Conservation (phyloP, 2,888 invertebrate species). For the Pyralis farinalis region DNA sequence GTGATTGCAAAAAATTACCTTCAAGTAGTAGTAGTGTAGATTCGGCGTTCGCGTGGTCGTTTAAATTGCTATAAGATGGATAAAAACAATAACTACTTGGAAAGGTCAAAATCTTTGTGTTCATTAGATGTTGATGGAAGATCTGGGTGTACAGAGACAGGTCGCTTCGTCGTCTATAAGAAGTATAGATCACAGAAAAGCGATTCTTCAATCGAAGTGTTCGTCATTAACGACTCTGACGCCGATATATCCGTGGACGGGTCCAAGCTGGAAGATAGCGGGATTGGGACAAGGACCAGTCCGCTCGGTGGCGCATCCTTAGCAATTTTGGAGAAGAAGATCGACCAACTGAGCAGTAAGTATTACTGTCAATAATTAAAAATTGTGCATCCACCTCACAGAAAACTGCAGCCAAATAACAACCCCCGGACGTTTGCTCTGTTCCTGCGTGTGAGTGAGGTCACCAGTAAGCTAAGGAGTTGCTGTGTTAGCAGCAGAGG, state of each 20-base stretch:
- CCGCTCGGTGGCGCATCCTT: conserved; percentile 29
- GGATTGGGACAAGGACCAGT: conserved; percentile 26
- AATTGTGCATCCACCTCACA: no score
- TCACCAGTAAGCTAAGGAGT: no score
- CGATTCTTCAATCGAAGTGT: conserved; percentile 33
- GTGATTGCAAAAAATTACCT: no score
- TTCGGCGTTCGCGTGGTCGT: no score
- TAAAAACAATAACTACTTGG: neutral
- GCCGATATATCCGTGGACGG: conserved; percentile 29
- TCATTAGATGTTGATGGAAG: conserved; percentile 8
- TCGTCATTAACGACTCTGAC: conserved; percentile 21
- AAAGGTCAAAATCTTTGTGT: conserved; percentile 17
- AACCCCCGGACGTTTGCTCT: no score
- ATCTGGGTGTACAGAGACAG: no score
- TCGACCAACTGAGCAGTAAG: conserved; percentile 52
- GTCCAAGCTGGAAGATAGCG: conserved; percentile 26
- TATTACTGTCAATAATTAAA: no score
- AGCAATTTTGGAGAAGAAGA: conserved; percentile 45
- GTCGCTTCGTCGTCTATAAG: conserved; percentile 9
- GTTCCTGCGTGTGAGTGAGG: no score
- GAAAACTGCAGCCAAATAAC: no score
- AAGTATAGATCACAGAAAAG: conserved; percentile 24
- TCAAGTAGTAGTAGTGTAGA: no score
- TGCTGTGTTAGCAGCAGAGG: no score
- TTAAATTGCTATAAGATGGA: no score